Evolutionary conservation across 2,888 invertebrate species (phyloP).

Genomic region (Nudaria mundana): DNA sequence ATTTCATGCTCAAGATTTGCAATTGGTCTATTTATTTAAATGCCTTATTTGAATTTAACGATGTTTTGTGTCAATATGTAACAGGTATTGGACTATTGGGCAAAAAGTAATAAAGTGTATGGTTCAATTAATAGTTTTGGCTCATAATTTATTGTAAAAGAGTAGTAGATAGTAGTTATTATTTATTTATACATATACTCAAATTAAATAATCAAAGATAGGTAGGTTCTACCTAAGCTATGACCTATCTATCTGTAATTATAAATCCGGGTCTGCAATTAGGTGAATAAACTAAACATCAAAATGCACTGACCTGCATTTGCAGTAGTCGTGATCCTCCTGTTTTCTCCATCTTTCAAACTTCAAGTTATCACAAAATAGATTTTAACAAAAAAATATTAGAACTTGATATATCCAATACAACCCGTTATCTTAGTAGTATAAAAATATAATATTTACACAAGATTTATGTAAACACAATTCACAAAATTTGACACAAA

Average conservation of each 20-base stretch:
- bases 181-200: too few relatives aligned
- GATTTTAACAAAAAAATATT: constrained; percentile 43
- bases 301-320: constrained; percentile 72
- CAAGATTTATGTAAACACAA: constrained; percentile 54
- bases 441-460: constrained; percentile 40
- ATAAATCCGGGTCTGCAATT: too few relatives aligned
- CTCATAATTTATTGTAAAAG: too few relatives aligned
- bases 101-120: too few relatives aligned
- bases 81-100: background rate
- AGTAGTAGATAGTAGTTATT: too few relatives aligned
- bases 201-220: too few relatives aligned
- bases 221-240: too few relatives aligned
- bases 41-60: constrained; percentile 15
- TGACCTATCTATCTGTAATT: too few relatives aligned
- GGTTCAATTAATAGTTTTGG: too few relatives aligned
- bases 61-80: constrained; percentile 11
- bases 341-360: constrained; percentile 60
- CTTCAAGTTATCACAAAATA: constrained; percentile 30
- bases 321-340: constrained; percentile 68
- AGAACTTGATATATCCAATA: constrained; percentile 18
- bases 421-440: constrained; percentile 13
- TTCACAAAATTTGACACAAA: constrained; percentile 64
- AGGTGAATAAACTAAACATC: too few relatives aligned
- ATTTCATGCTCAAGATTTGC: constrained; percentile 17
- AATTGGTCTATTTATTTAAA: constrained; percentile 18